A percentile compares a stretch with the other conserved stretches of the same genome.
phyloP scores from a whole-genome alignment of 2,113 vertebrate species.

The Paradoxurus hermaphroditus region DNA sequence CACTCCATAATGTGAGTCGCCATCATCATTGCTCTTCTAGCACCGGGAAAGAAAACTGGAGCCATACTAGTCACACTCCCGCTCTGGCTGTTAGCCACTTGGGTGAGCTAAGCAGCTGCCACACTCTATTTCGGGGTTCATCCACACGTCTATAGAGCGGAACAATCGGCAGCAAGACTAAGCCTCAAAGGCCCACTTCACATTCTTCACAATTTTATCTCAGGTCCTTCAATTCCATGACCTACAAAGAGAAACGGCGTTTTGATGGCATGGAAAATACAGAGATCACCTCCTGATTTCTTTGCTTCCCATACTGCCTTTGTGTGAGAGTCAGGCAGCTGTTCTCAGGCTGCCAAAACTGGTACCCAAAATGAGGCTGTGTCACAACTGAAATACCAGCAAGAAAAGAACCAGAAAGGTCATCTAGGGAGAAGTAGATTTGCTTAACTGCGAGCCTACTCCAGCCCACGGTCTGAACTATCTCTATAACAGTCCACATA shows the following conservation, averaged over 20 bases:
- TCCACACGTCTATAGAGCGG: background rate
- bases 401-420: background rate
- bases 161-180: background rate
- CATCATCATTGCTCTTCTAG: background rate
- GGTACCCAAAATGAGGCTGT: background rate
- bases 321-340: background rate
- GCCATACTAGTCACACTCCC: background rate
- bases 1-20: background rate
- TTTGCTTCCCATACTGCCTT: background rate
- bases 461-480: background rate
- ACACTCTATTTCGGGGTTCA: background rate
- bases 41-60: background rate
- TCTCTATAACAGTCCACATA: background rate
- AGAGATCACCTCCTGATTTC: background rate
- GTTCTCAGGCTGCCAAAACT: conserved; percentile 35
- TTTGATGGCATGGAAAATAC: background rate
- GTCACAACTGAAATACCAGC: background rate
- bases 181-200: background rate
- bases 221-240: background rate
- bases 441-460: background rate
- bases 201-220: background rate
- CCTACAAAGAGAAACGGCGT: background rate
- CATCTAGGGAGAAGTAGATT: background rate
- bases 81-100: background rate
- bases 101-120: background rate